Evolutionary conservation across 2,113 vertebrate genomes (phyloP), one percentile per base, ranked within the genome.

Genomic region (Asarcornis scutulata): DNA sequence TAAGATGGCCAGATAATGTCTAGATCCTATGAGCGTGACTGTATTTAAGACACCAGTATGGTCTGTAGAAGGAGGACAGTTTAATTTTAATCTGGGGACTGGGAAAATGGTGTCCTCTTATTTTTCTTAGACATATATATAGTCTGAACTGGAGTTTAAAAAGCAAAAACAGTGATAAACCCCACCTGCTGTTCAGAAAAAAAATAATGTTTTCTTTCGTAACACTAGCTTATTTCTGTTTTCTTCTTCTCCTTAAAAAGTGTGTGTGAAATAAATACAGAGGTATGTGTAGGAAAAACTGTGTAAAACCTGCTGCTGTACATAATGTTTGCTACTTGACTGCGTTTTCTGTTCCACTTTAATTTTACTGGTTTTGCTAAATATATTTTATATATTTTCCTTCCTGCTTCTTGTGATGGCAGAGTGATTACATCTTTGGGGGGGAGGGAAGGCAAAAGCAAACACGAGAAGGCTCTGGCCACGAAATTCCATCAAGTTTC

Each of bases 321-420:
- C 78, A 97, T 89, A 67, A 91, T 96, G 77, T 93, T 96, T 97
- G 92, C 89, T 96, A 96, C 74, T 95, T 95, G 89, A 95, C 85
- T 95, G 86, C 91, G 27, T 96, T 95, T 95, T 95, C 91, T 93
- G 88, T 91, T 95, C 88, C 42, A 86, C 46, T 85, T 96, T 97
- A 83, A 95, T 74, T 97, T 96, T 89, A 94, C 93, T 97, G 89
- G 46, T 96, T 97, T 97, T 97, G 95, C 91, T 95, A 96, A 96
- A 96, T 96, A 95, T 95, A 94, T 95, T 97, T 95, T 95, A 81
- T 94, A 69, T 96, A 80, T 97, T 97, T 97, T 97, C 55, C 91
- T 95, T 95, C 52, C 83, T 96, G 86, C 53, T 96, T 83, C 93
- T 95, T 96, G 96, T 97, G 78, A 87, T 96, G 95, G 91, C 86